Evolutionary conservation across 2,888 invertebrate species (phyloP).

Genomic region (Leucophora obtusa): DNA sequence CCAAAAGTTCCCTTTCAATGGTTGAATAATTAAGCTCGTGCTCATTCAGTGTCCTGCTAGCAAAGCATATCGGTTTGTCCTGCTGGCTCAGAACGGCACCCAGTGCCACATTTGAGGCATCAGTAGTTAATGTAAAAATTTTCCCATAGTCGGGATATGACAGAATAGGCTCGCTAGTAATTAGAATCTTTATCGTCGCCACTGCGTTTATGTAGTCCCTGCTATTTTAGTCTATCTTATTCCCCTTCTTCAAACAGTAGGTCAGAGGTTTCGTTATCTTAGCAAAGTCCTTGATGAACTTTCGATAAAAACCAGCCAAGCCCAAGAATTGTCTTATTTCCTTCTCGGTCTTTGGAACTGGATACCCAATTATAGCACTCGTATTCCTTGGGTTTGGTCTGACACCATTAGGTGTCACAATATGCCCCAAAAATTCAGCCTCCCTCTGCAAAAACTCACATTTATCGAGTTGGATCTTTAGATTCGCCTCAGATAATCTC

Average conservation of each 20-base stretch:
- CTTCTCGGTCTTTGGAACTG: no score
- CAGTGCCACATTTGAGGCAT: conserved; percentile 58
- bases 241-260: conserved; percentile 31
- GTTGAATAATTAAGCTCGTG: no score
- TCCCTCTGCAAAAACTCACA: not conserved
- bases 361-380: conserved; percentile 14
- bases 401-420: conserved; percentile 17
- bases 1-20: no score
- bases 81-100: conserved; percentile 57
- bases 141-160: conserved; percentile 58
- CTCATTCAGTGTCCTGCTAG: conserved; percentile 8
- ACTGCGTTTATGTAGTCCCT: conserved; percentile 41
- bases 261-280: no score
- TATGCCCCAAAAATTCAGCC: conserved; percentile 29
- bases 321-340: conserved; percentile 20
- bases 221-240: conserved; percentile 11
- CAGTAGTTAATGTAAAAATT: conserved; percentile 52
- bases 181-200: conserved; percentile 43
- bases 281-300: no score
- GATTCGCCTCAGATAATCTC: no score
- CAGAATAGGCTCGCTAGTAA: conserved; percentile 53
- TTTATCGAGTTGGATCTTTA: no score
- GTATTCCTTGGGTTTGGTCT: conserved; percentile 31
- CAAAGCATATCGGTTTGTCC: conserved; percentile 33
- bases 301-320: no score